Conservation (phyloP, 2,797 vertebrate species). For the Xenentodon cancila region DNA sequence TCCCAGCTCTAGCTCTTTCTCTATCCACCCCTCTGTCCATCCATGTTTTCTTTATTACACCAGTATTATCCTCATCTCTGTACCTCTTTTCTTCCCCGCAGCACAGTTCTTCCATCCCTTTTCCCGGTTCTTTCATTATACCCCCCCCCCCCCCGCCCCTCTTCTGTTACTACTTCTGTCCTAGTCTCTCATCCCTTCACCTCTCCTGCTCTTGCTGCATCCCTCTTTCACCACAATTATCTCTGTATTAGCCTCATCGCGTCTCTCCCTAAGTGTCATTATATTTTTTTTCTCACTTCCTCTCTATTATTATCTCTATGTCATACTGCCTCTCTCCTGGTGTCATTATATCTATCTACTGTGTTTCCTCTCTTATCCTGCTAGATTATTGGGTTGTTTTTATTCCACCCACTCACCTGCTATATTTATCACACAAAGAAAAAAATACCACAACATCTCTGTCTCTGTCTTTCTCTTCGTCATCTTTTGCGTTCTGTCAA, state of each 20-base stretch:
- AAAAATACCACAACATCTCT: slow-evolving; percentile 72
- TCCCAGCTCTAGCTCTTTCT: slow-evolving; percentile 9
- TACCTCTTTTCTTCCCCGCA: slow-evolving; percentile 26
- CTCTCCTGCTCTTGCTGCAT: slow-evolving; percentile 18
- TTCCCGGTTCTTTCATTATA: slow-evolving; percentile 16
- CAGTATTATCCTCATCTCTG: slow-evolving; percentile 29
- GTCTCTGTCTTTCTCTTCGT: slow-evolving; percentile 59
- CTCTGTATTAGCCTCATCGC: slow-evolving; percentile 50
- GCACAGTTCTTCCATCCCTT: slow-evolving; percentile 25
- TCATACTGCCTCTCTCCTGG: slow-evolving; percentile 64
- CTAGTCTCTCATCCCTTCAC: slow-evolving; percentile 35
- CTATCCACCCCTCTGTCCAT: slow-evolving; percentile 39
- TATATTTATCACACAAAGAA: slow-evolving; percentile 78
- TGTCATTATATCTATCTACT: slow-evolving; percentile 70
- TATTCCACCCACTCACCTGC: slow-evolving; percentile 77
- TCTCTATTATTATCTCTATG: slow-evolving; percentile 64
- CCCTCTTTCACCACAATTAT: slow-evolving; percentile 56
- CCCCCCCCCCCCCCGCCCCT: slow-evolving; percentile 4
- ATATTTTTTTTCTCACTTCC: slow-evolving; percentile 42
- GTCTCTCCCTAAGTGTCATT: slow-evolving; percentile 59
- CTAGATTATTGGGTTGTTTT: slow-evolving; percentile 68
- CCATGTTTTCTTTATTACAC: slow-evolving; percentile 29
- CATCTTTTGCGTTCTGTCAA: slow-evolving; percentile 50
- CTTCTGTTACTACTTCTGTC: slow-evolving; percentile 27
- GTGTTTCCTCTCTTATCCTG: slow-evolving; percentile 69